Evolutionary conservation across 2,888 invertebrate species (phyloP), one percentile per base, ranked within the genome.

Genomic region (Cryptus viduatorius): DNA sequence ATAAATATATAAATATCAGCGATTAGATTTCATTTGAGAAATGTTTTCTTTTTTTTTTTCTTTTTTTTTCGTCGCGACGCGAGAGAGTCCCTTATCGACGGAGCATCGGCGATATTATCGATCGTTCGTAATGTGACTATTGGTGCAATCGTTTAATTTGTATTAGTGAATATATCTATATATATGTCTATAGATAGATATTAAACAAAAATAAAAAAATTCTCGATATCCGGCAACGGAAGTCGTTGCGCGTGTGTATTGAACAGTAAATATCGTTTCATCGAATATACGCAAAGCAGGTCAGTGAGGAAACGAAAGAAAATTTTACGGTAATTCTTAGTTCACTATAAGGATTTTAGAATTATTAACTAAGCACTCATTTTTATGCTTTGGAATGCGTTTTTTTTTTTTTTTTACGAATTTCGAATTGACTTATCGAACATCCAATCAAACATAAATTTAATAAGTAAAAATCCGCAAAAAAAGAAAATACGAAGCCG

Each of bases 271-370:
- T 65, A 69, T 75, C 78, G 75, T 72, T 67, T 44, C 69, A 76
- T 37, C 78, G 84, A 46, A 82, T 75, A 81, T 78, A 82, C 69
- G 64, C 73, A 48, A 82, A 82, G 75, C 84, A 84, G 84, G 84
- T 84, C 50, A 84, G 84, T 81, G 78, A n/a, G 68, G 37, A 79
- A 37, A 44, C 59, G 72, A 80, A 76, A 50, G 31, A 42, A 42
- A 50, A 76, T 56, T 24, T 56, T 76, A 69, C 69, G 56, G 53
- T 76, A 76, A 73, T 79, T 77, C 37, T 44, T 72, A 71, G 77
- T 16, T 64, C 48, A 67, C 46, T 59, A 56, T 50, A 42, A 48
- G 16, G 8, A 72, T 50, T 48, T 56, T 24, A 19, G n/a, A 37
- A 7, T 61, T 14, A 56, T 59, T 44, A 56, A 19, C 53, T 67